Evolutionary conservation across 2,797 vertebrate genomes (phyloP).

Genomic region (Sphenodon punctatus): DNA sequence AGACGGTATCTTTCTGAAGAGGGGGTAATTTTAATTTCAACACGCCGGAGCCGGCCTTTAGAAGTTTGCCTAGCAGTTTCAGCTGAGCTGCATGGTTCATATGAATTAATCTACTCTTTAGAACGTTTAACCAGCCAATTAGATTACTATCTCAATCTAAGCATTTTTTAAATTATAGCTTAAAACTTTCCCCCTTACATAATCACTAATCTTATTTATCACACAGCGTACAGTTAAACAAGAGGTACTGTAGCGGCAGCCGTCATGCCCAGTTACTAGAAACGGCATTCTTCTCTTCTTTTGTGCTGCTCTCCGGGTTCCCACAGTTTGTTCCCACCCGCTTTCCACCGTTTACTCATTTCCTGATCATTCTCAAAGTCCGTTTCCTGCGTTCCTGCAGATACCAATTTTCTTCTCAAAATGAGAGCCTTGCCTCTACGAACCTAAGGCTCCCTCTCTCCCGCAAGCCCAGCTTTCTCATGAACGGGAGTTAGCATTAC

Average conservation of each 20-base stretch:
- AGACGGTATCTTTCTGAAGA: background rate
- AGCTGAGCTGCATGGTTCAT: background rate
- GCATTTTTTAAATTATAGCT: background rate
- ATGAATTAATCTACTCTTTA: background rate
- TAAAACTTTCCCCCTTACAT: background rate
- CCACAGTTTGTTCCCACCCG: background rate
- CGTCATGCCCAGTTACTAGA: background rate
- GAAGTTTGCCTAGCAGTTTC: background rate
- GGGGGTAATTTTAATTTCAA: background rate
- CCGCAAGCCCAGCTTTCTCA: background rate
- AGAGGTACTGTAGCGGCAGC: background rate
- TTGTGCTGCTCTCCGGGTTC: conserved; percentile 23
- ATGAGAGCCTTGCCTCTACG: background rate
- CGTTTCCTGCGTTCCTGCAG: conserved; percentile 11
- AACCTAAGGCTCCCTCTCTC: background rate
- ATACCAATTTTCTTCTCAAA: conserved; percentile 12
- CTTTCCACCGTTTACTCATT: conserved; percentile 26
- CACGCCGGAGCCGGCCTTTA: background rate
- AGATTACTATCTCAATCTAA: background rate
- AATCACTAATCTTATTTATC: conserved; percentile 6
- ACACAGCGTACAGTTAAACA: background rate
- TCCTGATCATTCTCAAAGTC: background rate
- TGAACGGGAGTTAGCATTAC: background rate
- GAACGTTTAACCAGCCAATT: background rate
- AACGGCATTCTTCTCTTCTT: background rate